These are phyloP conservation scores for Luperina nickerlii DNA, from an alignment of 2,888 invertebrate genomes.

Conservation along the genomic window DNA sequence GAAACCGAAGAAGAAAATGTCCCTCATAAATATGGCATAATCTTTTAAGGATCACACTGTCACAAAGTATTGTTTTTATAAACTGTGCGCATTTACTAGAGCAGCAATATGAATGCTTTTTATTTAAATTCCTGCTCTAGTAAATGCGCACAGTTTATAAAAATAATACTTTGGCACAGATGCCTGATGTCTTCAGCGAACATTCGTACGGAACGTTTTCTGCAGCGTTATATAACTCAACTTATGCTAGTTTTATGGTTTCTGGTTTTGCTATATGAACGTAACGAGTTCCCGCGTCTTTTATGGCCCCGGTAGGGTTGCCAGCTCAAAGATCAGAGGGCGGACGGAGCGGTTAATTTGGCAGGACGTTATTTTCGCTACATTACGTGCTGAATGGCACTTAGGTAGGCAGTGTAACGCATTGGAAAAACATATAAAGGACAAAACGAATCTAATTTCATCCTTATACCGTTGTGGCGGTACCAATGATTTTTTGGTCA, in stretches of 20 bases:
- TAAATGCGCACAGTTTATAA: constrained; percentile 34
- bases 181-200: constrained; percentile 44
- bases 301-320: constrained; percentile 60
- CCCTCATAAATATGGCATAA: neutral
- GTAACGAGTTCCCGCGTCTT: constrained; percentile 56
- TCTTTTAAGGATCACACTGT: neutral
- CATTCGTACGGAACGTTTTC: constrained; percentile 44
- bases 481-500: neutral
- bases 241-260: constrained; percentile 58
- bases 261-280: constrained; percentile 56
- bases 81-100: no score
- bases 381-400: constrained; percentile 31
- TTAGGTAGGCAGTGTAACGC: constrained; percentile 1
- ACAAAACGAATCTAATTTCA: neutral
- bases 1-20: neutral
- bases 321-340: constrained; percentile 36
- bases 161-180: constrained; percentile 57
- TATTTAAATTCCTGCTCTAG: constrained; percentile 4
- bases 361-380: constrained; percentile 34
- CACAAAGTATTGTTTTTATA: neutral
- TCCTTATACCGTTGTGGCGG: neutral
- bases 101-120: no score
- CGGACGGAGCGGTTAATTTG: constrained; percentile 46
- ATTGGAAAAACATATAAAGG: constrained; percentile 2
- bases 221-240: constrained; percentile 47